phyloP scores from a whole-genome alignment of 2,113 vertebrate species.

The Gymnarchus niloticus region DNA sequence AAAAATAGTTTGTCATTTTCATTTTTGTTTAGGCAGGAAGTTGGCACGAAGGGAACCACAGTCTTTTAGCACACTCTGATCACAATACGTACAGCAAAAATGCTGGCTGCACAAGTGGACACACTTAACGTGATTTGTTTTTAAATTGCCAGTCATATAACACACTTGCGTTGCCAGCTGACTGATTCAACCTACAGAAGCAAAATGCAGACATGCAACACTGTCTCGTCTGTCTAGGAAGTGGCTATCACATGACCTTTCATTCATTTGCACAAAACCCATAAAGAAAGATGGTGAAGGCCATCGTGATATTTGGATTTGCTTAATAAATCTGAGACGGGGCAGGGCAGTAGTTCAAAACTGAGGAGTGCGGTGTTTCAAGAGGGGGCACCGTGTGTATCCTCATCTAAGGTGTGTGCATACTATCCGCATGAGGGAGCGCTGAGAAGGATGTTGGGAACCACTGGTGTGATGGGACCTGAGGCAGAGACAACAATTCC shows the following conservation, averaged over 20 bases:
- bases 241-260: background rate
- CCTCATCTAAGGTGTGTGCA: too few relatives aligned
- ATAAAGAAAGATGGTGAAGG: background rate
- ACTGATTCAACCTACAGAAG: background rate
- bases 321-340: background rate
- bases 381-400: too few relatives aligned
- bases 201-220: background rate
- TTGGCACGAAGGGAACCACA: too few relatives aligned
- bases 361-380: too few relatives aligned
- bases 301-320: background rate
- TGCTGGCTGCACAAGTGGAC: background rate
- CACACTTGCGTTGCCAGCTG: background rate
- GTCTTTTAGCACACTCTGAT: background rate
- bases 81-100: background rate
- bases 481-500: background rate
- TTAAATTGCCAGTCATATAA: background rate
- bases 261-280: background rate
- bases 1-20: background rate
- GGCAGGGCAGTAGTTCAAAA: too few relatives aligned
- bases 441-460: too few relatives aligned
- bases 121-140: background rate
- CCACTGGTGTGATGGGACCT: background rate
- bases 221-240: background rate
- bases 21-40: background rate
- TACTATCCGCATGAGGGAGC: too few relatives aligned